Conservation (phyloP, 2,888 invertebrate genomes). For the Phyllotreta striolata region DNA sequence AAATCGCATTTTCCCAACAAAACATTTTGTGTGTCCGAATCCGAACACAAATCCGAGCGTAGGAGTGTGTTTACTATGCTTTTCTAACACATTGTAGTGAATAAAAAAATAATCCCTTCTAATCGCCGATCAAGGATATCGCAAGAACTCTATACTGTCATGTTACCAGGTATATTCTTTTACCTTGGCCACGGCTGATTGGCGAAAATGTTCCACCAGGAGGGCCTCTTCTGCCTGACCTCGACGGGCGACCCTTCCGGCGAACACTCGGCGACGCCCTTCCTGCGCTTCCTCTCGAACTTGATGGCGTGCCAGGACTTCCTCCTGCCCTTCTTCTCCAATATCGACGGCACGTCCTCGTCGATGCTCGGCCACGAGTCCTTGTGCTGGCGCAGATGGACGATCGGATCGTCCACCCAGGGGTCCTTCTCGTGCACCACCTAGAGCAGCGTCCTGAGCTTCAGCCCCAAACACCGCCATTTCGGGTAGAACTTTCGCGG, state of each 20-base stretch:
- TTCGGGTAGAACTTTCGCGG: no score
- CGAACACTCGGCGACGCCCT: constrained; percentile 54
- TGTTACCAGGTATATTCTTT: not conserved
- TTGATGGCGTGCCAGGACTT: constrained; percentile 62
- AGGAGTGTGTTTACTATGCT: no score
- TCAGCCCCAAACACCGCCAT: not conserved
- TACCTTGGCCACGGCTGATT: constrained; percentile 80
- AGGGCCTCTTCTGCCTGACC: constrained; percentile 76
- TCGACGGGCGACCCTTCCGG: constrained; percentile 54
- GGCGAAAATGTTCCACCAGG: constrained; percentile 91
- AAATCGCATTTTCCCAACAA: no score
- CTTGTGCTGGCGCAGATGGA: constrained; percentile 53
- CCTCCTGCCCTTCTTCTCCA: constrained; percentile 59
- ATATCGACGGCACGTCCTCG: constrained; percentile 51
- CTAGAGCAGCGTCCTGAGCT: constrained; percentile 33
- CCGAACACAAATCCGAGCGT: no score
- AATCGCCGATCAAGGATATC: no score
- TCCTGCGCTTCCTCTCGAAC: constrained; percentile 60
- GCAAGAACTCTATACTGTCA: no score
- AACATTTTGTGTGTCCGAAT: no score
- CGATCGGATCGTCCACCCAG: constrained; percentile 54
- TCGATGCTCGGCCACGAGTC: constrained; percentile 51
- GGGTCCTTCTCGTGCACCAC: constrained; percentile 60
- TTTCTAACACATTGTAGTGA: no score
- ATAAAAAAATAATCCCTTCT: no score